Base-by-base conservation (phyloP, 2,113 vertebrate genomes). In the Lagopus leucura region DNA sequence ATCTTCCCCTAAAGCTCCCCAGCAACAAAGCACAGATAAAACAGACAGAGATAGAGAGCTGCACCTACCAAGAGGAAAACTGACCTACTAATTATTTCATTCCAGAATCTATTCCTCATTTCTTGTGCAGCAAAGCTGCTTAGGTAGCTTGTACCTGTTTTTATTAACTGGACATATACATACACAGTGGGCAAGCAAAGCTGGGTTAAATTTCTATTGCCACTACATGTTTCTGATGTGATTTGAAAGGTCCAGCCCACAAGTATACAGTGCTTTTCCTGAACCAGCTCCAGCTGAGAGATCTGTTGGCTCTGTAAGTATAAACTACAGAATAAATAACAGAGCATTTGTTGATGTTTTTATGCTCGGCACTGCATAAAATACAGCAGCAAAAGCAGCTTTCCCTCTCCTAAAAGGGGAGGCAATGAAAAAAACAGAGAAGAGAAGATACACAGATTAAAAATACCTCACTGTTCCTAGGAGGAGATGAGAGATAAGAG, bases 81-180 rank as follows among this genome's bases (percentile, higher is more conserved):
- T 95, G 93, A 92, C 93, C 92, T 92, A 88, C 50, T 94, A 88
- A 96, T 91, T 16, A 86, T 90, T 86, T 90, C 76, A 92, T 84
- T 74, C 83, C 58, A 90, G 57, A 86, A 86, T 72, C 74, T 58
- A 72, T 32, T 54, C 1, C 52, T 74, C 83, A 52, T 84, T 95
- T 92, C 93, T 95, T 81, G 74, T 18, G 42, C 76, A 82, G 75
- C n/a, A 94, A 91, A 95, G 92, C 93, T 66, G 82, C 88, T 96
- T 96, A 95, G 47, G 64, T 57, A 70, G 82, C 60, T 80, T 55
- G 19, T 38, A 73, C 81, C 57, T 81, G 88, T 73, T 84, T 78
- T 48, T 73, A 96, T 64, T 83, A 79, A 86, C 38, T 2, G 5
- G 32, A 74, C 42, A 50, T 40, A 77, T 48, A 18, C 11, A 27